These are phyloP conservation scores for Drosophila mercatorum DNA, from an alignment of 2,888 invertebrate species.

Conservation along the genomic window DNA sequence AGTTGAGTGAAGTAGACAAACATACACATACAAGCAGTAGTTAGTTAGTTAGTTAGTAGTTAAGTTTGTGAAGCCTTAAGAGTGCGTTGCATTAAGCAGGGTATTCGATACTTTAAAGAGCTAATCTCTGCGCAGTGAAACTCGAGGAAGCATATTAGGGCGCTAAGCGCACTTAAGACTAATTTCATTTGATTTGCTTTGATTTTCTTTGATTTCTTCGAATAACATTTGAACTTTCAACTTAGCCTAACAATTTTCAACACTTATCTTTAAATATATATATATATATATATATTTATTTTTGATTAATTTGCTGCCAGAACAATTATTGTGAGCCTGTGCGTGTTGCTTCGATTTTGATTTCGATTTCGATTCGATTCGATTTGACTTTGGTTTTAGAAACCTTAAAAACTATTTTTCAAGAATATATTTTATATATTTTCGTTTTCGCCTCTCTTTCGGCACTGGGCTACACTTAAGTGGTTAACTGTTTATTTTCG, in stretches of 20 bases:
- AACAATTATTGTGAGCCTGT: constrained; percentile 57
- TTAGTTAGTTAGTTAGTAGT: constrained; percentile 33
- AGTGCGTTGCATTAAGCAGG: constrained; percentile 50
- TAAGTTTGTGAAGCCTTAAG: constrained; percentile 35
- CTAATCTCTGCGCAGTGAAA: constrained; percentile 20
- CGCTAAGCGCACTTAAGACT: constrained; percentile 31
- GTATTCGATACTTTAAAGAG: constrained; percentile 19
- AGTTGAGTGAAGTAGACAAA: constrained; percentile 60
- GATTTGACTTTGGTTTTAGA: constrained; percentile 54
- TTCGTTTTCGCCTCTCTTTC: constrained; percentile 28
- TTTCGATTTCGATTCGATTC: constrained; percentile 19
- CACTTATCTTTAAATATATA: constrained; percentile 23
- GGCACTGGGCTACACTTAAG: constrained; percentile 10
- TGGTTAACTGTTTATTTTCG: constrained; percentile 25
- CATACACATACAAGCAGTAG: constrained; percentile 65
- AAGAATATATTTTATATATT: constrained; percentile 60
- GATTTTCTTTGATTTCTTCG: constrained; percentile 10
- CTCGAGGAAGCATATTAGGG: constrained; percentile 19
- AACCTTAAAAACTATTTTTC: constrained; percentile 67
- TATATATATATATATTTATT: constrained; percentile 31
- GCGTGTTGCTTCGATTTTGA: constrained; percentile 45
- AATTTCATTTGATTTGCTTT: constrained; percentile 14
- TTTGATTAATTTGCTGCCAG: constrained; percentile 53
- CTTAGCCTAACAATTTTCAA: constrained; percentile 55
- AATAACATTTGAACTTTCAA: constrained; percentile 32